A percentile compares a stretch with the other conserved stretches of the same genome.
Conservation (phyloP, 2,888 invertebrate genomes). For the Clitarchus hookeri region DNA sequence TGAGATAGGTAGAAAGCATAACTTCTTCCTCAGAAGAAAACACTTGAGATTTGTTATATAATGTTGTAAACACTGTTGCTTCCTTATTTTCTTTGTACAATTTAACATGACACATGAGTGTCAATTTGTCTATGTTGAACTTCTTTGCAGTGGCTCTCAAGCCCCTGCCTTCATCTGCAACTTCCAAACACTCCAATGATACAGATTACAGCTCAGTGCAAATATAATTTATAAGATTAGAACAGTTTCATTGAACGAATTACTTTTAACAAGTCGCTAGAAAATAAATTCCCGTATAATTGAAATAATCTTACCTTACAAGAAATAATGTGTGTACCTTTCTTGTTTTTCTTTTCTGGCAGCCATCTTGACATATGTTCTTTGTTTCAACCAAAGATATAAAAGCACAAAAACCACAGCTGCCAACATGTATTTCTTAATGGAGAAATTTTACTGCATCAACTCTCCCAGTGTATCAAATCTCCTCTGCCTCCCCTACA, state of each 20-base stretch:
- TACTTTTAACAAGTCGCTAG: no score
- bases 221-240: no score
- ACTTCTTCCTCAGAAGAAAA: background rate
- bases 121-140: slow-evolving; percentile 1
- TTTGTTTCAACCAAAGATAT: no score
- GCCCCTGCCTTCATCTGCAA: background rate
- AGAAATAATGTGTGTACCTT: no score
- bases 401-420: no score
- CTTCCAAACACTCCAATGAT: background rate
- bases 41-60: background rate
- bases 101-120: background rate
- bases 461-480: background rate
- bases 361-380: no score
- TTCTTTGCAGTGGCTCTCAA: background rate
- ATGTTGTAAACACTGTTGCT: background rate
- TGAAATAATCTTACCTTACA: no score
- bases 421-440: no score
- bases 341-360: no score
- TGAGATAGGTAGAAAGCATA: background rate
- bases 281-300: no score
- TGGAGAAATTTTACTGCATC: background rate
- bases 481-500: background rate
- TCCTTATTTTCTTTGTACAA: background rate
- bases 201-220: no score
- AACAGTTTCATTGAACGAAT: no score